These are phyloP conservation scores for Myiopsitta monachus DNA, from an alignment of 2,113 vertebrate species.

Conservation along the genomic window DNA sequence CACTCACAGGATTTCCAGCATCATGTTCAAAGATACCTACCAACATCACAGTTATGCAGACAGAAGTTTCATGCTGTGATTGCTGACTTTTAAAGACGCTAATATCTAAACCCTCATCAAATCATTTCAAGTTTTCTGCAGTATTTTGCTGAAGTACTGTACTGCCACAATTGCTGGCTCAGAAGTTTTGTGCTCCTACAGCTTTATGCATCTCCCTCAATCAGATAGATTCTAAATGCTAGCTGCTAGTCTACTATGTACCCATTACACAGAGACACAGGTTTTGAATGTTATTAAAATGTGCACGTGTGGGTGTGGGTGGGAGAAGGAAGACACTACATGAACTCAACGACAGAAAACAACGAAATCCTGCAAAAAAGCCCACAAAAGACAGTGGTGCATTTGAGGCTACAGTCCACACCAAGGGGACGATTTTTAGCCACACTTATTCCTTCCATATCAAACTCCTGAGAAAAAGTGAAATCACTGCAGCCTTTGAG, in stretches of 20 bases:
- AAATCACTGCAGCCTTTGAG: no score
- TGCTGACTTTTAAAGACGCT: neutral
- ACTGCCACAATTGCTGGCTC: neutral
- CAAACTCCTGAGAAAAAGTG: neutral
- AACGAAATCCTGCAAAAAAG: neutral
- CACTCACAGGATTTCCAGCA: neutral
- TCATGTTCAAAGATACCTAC: accelerated
- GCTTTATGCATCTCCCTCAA: neutral
- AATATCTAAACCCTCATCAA: neutral
- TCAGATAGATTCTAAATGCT: neutral
- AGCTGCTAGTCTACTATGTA: no score
- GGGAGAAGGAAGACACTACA: neutral
- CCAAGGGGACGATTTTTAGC: neutral
- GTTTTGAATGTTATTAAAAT: neutral
- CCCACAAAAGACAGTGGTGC: neutral
- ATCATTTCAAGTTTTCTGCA: neutral
- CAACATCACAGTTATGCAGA: accelerated
- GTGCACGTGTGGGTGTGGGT: accelerated
- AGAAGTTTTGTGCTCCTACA: neutral
- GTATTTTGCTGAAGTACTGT: neutral
- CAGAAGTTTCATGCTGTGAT: neutral
- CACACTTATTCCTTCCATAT: neutral
- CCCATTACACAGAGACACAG: accelerated
- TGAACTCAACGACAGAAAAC: neutral
- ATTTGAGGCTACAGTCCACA: neutral